Percentiles rank a stretch among this genome's conserved stretches.
phyloP scores from a whole-genome alignment of 2,888 invertebrate genomes.

The Monoplex corrugatus region DNA sequence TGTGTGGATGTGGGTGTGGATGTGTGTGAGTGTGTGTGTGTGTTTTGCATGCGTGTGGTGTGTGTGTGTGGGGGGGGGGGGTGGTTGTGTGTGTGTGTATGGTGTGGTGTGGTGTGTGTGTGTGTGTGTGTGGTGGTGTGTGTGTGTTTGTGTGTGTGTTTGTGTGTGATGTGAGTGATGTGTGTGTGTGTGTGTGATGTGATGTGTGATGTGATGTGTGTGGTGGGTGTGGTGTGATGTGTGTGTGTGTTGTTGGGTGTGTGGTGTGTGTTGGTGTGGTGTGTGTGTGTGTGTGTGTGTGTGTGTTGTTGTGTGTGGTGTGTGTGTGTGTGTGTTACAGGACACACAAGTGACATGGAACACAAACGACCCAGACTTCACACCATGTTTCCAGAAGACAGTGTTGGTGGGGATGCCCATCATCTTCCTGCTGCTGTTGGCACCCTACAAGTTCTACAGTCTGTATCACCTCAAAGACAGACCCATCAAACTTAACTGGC shows the following conservation, averaged over 20 bases:
- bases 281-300: too few relatives aligned
- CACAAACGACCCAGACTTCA: conserved; percentile 89
- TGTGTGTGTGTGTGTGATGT: neutral
- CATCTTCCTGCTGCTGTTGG: conserved; percentile 90
- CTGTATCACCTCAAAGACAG: conserved; percentile 61
- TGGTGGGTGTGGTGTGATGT: neutral
- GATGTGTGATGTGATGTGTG: neutral
- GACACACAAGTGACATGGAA: conserved; percentile 89
- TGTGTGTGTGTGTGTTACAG: conserved; percentile 83
- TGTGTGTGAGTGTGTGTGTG: too few relatives aligned
- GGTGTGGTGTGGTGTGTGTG: too few relatives aligned
- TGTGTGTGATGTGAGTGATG: neutral
- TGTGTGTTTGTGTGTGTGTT: neutral
- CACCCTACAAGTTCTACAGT: conserved; percentile 83
- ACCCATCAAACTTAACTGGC: conserved; percentile 70
- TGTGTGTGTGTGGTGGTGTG: neutral
- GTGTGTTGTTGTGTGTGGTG: too few relatives aligned
- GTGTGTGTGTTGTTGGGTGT: too few relatives aligned
- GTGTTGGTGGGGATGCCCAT: conserved; percentile 94
- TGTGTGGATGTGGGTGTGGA: too few relatives aligned
- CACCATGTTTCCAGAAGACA: conserved; percentile 95
- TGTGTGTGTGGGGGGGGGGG: too few relatives aligned
- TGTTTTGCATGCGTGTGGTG: too few relatives aligned
- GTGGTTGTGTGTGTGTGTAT: too few relatives aligned
- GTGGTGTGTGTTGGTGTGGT: neutral